phyloP scores from a whole-genome alignment of 92 coral and sea anemone genomes.

The Epizoanthus fatuus region DNA sequence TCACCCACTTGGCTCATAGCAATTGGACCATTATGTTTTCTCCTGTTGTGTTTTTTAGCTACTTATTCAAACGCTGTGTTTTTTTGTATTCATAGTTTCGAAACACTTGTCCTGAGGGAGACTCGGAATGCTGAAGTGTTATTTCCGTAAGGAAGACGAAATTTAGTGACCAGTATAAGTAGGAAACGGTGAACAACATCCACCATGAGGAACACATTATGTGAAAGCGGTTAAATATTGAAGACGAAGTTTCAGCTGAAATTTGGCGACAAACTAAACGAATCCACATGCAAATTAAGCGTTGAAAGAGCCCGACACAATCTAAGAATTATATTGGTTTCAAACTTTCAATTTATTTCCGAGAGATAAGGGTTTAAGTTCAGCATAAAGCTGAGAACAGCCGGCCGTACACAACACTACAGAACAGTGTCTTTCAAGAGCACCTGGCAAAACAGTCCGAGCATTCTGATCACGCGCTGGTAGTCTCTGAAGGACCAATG shows the following conservation, averaged over 20 bases:
- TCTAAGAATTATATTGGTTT: not conserved
- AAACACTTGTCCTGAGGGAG: too few species aligned
- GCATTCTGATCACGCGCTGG: not conserved
- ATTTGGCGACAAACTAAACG: not conserved
- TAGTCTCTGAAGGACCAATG: not conserved
- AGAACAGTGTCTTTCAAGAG: not conserved
- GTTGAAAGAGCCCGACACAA: not conserved
- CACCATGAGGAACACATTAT: not conserved
- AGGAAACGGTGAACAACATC: not conserved
- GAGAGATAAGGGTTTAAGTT: not conserved
- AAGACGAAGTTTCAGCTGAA: not conserved
- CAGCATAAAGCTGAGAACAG: not conserved
- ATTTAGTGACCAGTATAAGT: not conserved
- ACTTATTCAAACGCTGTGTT: constrained; percentile 4
- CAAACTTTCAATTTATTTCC: not conserved
- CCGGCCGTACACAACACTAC: not conserved
- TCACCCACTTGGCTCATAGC: too few species aligned
- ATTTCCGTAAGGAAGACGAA: constrained; percentile 6
- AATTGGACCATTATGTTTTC: too few species aligned
- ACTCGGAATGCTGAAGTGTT: constrained; percentile 1
- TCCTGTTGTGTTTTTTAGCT: too few species aligned
- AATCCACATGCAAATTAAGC: constrained; percentile 5
- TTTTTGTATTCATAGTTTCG: too few species aligned
- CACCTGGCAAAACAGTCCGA: not conserved
- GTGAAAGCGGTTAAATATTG: not conserved